Percentiles rank a stretch among this genome's conserved stretches.
Evolutionary conservation across 92 coral and sea anemone genomes (phyloP).

Genomic region (Montipora capitata): DNA sequence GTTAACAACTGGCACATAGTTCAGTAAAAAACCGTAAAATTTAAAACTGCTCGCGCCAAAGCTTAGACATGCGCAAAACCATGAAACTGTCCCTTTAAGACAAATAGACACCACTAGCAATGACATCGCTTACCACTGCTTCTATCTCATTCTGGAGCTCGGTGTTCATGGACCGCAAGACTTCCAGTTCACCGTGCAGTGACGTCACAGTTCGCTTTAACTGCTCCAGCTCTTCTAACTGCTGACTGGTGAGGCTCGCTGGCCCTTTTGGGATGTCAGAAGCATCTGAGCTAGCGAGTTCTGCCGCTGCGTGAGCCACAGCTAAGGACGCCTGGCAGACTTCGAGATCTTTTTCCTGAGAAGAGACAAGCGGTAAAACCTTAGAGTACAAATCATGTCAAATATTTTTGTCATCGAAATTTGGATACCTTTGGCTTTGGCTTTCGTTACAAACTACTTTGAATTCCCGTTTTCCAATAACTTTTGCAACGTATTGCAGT

Average conservation of each 20-base stretch:
- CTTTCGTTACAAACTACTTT: no score
- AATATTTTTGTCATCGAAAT: no score
- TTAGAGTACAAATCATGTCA: no score
- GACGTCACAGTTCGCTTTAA: constrained; percentile 82
- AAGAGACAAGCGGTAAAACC: not conserved
- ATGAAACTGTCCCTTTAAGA: no score
- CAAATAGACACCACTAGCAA: no score
- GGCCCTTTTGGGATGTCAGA: constrained; percentile 57
- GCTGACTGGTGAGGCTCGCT: constrained; percentile 74
- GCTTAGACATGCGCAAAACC: no score
- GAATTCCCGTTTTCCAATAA: no score
- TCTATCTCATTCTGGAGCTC: constrained; percentile 80
- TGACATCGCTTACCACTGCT: constrained; percentile 70
- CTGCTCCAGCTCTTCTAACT: constrained; percentile 87
- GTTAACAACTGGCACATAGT: no score
- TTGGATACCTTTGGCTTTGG: no score
- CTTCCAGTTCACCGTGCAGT: constrained; percentile 83
- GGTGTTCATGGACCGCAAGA: constrained; percentile 78
- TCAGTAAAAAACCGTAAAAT: no score
- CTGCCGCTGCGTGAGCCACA: constrained; percentile 98
- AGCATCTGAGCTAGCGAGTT: constrained; percentile 82
- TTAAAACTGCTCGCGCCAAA: no score
- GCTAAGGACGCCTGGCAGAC: constrained; percentile 95
- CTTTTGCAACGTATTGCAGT: no score
- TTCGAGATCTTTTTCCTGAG: constrained; percentile 86